Evolutionary conservation across 2,113 vertebrate species (phyloP).

Genomic region (Melozone crissalis): DNA sequence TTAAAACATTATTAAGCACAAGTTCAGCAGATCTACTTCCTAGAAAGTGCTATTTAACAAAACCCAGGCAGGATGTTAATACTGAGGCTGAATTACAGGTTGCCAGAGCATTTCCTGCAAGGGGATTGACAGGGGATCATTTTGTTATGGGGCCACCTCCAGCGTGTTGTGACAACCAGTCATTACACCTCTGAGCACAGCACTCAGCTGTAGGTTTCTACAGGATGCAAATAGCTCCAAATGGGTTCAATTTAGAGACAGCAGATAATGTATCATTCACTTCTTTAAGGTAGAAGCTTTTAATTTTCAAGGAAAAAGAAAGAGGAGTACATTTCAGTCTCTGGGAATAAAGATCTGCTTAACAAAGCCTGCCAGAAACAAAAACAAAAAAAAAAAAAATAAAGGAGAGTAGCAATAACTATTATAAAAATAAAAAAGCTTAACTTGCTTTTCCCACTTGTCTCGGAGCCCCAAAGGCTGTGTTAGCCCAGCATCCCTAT

Average conservation of each 20-base stretch:
- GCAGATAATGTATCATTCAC: constrained; percentile 88
- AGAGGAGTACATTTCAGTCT: constrained; percentile 67
- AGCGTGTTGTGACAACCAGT: constrained; percentile 99
- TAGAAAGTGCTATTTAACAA: constrained; percentile 99
- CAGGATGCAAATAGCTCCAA: constrained; percentile 98
- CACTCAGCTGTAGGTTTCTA: constrained; percentile 96
- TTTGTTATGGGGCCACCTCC: constrained; percentile 96
- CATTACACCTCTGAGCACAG: constrained; percentile 94
- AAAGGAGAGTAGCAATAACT: constrained; percentile 45
- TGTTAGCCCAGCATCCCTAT: constrained; percentile 47
- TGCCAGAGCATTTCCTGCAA: constrained; percentile 89
- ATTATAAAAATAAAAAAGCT: constrained; percentile 68
- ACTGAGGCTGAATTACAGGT: constrained; percentile 94
- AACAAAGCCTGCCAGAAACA: constrained; percentile 24
- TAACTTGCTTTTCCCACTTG: constrained; percentile 54
- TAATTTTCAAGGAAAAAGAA: constrained; percentile 74
- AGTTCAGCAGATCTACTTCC: constrained; percentile 97
- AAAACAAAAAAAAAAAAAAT: background rate
- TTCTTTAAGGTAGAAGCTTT: constrained; percentile 85
- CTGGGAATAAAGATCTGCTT: constrained; percentile 65
- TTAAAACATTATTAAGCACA: constrained; percentile 95
- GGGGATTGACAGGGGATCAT: constrained; percentile 99
- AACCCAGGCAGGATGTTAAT: constrained; percentile 91
- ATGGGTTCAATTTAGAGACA: constrained; percentile 94
- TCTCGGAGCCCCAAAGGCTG: background rate